Percentiles rank a stretch among this genome's conserved stretches.
Evolutionary conservation across 2,888 invertebrate genomes (phyloP).

Genomic region (Glyphotaelius pellucidus): DNA sequence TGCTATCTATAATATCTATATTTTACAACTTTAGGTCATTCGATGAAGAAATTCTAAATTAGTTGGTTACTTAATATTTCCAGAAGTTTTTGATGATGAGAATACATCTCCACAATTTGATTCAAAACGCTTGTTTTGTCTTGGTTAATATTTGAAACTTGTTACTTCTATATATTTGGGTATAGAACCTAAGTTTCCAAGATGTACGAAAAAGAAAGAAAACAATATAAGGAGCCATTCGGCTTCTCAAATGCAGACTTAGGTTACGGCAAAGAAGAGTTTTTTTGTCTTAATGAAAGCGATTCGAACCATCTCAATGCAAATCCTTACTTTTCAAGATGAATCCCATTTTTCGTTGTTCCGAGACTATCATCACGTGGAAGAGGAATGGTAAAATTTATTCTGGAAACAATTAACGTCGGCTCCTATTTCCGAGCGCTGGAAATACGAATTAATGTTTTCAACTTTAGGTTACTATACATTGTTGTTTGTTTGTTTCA

Average conservation of each 20-base stretch:
- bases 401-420: neutral
- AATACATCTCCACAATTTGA: too few relatives aligned
- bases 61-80: too few relatives aligned
- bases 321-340: neutral
- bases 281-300: neutral
- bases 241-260: neutral
- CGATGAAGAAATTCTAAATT: too few relatives aligned
- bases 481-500: neutral
- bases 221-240: neutral
- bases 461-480: neutral
- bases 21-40: too few relatives aligned
- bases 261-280: neutral
- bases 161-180: too few relatives aligned
- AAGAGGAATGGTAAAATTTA: neutral
- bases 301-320: neutral
- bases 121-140: neutral
- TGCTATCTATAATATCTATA: too few relatives aligned
- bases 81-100: neutral
- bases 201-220: neutral
- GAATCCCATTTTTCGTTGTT: constrained; percentile 3
- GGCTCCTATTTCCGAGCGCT: neutral
- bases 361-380: neutral
- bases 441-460: neutral
- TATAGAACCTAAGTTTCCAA: neutral
- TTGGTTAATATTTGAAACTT: too few relatives aligned